Evolutionary conservation across 2,888 invertebrate genomes (phyloP), one percentile per base, ranked within the genome.

Genomic region (Pantelozetes paolii): DNA sequence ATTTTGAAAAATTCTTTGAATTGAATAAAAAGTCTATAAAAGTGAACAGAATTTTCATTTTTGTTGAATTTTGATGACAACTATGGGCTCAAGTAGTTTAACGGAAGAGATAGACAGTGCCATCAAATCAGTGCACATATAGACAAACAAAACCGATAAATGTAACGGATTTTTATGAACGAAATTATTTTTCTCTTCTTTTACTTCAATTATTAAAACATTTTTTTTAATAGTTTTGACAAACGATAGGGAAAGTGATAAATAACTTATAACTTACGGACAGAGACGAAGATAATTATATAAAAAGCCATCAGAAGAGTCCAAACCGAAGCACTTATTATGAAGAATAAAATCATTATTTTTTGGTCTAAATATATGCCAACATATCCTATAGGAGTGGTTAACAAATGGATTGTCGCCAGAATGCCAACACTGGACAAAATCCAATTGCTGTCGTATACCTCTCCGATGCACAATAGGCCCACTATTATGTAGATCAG

Each of bases 371-470:
- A 23, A 67, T 40, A 67, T 1, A 67, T 1, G 20, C 67, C 67
- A 3, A 67, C 23, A 67, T 23, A 67, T 23, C 67, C 67, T n/a
- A 67, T 67, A 9, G 67, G 67, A 42, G 42, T 23, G 3, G 23
- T 42, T 1, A 67, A 15, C 20, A 67, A 23, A 11, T 67, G 67
- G n/a, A 67, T 67, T n/a, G 13, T 42, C 20, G 67, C 40, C 23
- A 67, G 15, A 18, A 67, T 40, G 20, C 67, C 67, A 20, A 23
- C 40, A 1, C 2, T 15, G 9, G 42, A 8, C 15, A 67, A 42
- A 3, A 26, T 2, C 40, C 36, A 23, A 67, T 67, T 23, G 2
- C 1, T 1, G 13, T 20, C 23, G 42, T 67, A 67, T 8, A 67
- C 23, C 8, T 20, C 11, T 0, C 40, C 42, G 1, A 67, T 11